Percentiles rank a stretch among this genome's conserved stretches.
Conservation (phyloP, 1,140 invertebrate species). For the Drosophila suzukii region DNA sequence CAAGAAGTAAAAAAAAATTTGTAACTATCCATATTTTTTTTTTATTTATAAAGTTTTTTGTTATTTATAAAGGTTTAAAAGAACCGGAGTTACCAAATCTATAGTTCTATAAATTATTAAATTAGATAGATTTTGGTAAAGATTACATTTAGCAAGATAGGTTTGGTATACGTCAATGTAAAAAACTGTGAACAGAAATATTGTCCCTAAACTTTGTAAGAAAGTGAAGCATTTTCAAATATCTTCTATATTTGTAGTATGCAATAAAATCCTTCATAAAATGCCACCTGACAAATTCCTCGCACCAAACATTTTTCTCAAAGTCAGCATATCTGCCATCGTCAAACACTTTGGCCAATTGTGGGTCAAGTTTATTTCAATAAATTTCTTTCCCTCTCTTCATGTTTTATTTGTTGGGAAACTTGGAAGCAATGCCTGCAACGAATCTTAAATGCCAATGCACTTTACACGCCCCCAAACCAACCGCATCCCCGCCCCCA, state of each 20-base stretch:
- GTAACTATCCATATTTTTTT: no score
- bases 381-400: slow-evolving; percentile 26
- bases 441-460: slow-evolving; percentile 44
- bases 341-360: slow-evolving; percentile 18
- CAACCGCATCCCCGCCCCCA: slow-evolving; percentile 13
- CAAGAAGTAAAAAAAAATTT: no score
- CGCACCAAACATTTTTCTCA: not conserved
- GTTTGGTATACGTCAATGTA: no score
- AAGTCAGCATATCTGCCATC: not conserved
- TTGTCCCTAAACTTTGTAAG: not conserved
- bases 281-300: not conserved
- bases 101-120: no score
- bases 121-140: no score
- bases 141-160: no score
- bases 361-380: slow-evolving; percentile 62
- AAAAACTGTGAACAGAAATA: no score
- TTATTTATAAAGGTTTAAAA: no score
- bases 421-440: slow-evolving; percentile 24
- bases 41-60: no score
- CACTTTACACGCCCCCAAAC: slow-evolving; percentile 33
- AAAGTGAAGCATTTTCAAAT: not conserved
- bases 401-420: slow-evolving; percentile 28
- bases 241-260: not conserved
- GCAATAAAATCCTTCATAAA: not conserved
- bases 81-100: no score